Conservation (phyloP, 1,140 invertebrate species). For the Plectrocnemia conspersa region DNA sequence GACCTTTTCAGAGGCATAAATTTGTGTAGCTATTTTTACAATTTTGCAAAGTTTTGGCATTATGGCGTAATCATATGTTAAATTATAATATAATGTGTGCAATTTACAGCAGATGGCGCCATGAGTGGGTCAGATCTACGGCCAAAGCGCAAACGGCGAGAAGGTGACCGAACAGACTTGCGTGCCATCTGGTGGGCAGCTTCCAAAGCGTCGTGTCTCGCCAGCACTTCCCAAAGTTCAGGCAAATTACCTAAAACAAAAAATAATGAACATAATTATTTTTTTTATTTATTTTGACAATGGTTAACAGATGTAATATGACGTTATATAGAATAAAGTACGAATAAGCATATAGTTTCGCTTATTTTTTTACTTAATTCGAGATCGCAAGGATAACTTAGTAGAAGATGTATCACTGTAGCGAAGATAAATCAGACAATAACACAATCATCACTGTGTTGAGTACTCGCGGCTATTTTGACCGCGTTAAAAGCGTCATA, state of each 20-base stretch:
- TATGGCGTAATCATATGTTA: not conserved
- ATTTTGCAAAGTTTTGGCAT: not conserved
- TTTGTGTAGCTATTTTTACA: not conserved
- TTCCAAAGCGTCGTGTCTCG: constrained; percentile 55
- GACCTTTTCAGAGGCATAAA: not conserved
- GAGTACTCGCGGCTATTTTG: no score
- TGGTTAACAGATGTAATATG: constrained; percentile 5
- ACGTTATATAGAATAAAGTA: no score
- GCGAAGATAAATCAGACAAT: no score
- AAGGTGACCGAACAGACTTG: constrained; percentile 66
- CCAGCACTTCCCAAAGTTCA: constrained; percentile 55
- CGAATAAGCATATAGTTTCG: no score
- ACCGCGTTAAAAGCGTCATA: no score
- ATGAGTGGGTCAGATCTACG: constrained; percentile 62
- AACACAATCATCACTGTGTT: no score
- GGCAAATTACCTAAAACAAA: constrained; percentile 43
- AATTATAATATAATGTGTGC: not conserved
- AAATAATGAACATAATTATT: no score
- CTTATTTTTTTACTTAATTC: no score
- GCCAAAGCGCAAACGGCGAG: constrained; percentile 64
- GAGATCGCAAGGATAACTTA: no score
- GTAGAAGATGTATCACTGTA: no score
- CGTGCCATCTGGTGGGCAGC: constrained; percentile 61
- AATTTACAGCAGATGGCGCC: constrained; percentile 39
- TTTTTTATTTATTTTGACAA: not conserved